Conservation (phyloP, 53 echinoderm and acorn worm genomes). For the Holothuria leucospilota region DNA sequence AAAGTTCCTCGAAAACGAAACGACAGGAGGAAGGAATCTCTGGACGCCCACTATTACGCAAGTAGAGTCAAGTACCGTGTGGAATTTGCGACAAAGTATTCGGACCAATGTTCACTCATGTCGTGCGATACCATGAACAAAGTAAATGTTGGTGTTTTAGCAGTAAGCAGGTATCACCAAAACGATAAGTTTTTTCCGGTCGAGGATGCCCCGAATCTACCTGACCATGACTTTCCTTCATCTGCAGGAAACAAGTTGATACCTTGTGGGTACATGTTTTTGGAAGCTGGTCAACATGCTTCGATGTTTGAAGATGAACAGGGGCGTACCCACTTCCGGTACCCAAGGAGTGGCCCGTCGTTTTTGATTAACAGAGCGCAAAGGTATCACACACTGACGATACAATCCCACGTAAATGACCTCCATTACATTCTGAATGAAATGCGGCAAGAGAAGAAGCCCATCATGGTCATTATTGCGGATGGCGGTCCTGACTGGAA, state of each 20-base stretch:
- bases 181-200: slow-evolving; percentile 15
- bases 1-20: not conserved
- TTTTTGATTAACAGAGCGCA: slow-evolving; percentile 8
- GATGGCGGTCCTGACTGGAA: slow-evolving; percentile 63
- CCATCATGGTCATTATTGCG: slow-evolving; percentile 1
- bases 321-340: slow-evolving; percentile 12
- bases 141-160: slow-evolving; percentile 53
- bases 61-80: slow-evolving; percentile 49
- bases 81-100: slow-evolving; percentile 45
- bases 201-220: slow-evolving; percentile 45
- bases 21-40: not conserved
- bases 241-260: slow-evolving; percentile 32
- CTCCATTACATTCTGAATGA: slow-evolving; percentile 6
- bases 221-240: slow-evolving; percentile 59
- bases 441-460: slow-evolving; percentile 21
- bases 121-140: slow-evolving; percentile 66
- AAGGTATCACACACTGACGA: slow-evolving; percentile 33
- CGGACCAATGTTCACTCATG: slow-evolving; percentile 26
- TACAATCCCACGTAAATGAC: slow-evolving; percentile 49
- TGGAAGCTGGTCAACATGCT: not conserved
- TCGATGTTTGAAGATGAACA: not conserved
- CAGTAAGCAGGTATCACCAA: slow-evolving; percentile 60
- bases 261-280: slow-evolving; percentile 51
- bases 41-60: slow-evolving; percentile 41
- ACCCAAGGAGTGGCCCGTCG: slow-evolving; percentile 28